phyloP scores from a whole-genome alignment of 1,140 invertebrate species.

The Drosophila bocki region DNA sequence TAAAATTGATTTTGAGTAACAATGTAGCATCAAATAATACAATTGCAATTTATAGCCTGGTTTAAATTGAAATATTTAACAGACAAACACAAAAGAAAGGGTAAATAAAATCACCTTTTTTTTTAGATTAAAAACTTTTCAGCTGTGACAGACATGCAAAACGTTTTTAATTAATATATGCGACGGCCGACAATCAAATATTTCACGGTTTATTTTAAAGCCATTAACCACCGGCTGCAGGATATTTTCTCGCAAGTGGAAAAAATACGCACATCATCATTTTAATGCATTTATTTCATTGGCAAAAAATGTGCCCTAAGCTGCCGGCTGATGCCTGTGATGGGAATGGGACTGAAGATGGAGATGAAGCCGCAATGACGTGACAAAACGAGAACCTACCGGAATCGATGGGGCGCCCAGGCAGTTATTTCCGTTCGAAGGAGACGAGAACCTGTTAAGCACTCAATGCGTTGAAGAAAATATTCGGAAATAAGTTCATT shows the following conservation, averaged over 20 bases:
- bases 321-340: conserved; percentile 17
- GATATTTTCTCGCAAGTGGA: background rate
- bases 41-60: background rate
- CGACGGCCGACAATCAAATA: conserved; percentile 10
- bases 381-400: conserved; percentile 21
- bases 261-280: conserved; percentile 33
- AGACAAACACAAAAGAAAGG: background rate
- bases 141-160: background rate
- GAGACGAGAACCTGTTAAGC: conserved; percentile 56
- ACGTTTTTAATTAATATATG: conserved; percentile 18
- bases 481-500: conserved; percentile 76
- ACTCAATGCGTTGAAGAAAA: conserved; percentile 61
- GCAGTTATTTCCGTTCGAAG: conserved; percentile 57
- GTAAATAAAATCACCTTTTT: background rate
- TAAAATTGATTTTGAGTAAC: background rate
- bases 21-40: background rate
- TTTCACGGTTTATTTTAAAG: conserved; percentile 25
- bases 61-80: background rate
- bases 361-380: conserved; percentile 45
- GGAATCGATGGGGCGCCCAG: conserved; percentile 50
- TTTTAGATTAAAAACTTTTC: background rate
- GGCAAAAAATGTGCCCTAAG: conserved; percentile 29
- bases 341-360: background rate
- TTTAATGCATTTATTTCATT: conserved; percentile 45
- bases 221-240: conserved; percentile 11